Evolutionary conservation across 2,888 invertebrate species (phyloP).

Genomic region (Troides oblongomaculatus): DNA sequence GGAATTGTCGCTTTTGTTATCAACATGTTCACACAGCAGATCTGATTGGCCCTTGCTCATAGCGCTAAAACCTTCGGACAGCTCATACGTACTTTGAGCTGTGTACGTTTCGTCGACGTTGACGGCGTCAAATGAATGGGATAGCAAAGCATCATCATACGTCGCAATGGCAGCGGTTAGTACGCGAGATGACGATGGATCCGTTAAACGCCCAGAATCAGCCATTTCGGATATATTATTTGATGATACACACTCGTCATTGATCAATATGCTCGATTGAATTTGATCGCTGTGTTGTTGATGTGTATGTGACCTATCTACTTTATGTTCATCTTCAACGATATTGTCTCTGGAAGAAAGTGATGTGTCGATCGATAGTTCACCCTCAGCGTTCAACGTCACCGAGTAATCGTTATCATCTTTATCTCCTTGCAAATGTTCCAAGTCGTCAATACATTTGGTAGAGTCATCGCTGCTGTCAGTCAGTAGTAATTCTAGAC

Average conservation of each 20-base stretch:
- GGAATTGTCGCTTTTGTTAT: conserved; percentile 64
- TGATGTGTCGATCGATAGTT: conserved; percentile 66
- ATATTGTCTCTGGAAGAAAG: conserved; percentile 47
- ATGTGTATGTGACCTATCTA: conserved; percentile 30
- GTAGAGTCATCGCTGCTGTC: conserved; percentile 73
- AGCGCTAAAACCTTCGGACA: conserved; percentile 36
- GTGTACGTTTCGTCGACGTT: conserved; percentile 51
- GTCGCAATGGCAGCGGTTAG: conserved; percentile 50
- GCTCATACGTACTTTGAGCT: conserved; percentile 33
- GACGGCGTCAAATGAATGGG: conserved; percentile 60
- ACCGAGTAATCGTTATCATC: conserved; percentile 56
- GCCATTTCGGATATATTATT: conserved; percentile 62
- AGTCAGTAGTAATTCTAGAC: conserved; percentile 58
- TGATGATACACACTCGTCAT: conserved; percentile 54
- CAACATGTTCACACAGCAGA: conserved; percentile 60
- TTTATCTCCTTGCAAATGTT: conserved; percentile 52
- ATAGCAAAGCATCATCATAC: conserved; percentile 68
- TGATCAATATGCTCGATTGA: conserved; percentile 44
- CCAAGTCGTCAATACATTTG: conserved; percentile 68
- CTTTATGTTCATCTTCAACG: conserved; percentile 19
- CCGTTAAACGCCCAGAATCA: conserved; percentile 70
- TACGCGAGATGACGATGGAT: conserved; percentile 65
- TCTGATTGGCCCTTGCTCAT: conserved; percentile 33
- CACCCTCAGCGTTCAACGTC: conserved; percentile 66
- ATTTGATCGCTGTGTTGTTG: conserved; percentile 29